These are phyloP conservation scores for Cataglyphis altisquamis DNA, from an alignment of 2,888 invertebrate genomes.

Conservation along the genomic window DNA sequence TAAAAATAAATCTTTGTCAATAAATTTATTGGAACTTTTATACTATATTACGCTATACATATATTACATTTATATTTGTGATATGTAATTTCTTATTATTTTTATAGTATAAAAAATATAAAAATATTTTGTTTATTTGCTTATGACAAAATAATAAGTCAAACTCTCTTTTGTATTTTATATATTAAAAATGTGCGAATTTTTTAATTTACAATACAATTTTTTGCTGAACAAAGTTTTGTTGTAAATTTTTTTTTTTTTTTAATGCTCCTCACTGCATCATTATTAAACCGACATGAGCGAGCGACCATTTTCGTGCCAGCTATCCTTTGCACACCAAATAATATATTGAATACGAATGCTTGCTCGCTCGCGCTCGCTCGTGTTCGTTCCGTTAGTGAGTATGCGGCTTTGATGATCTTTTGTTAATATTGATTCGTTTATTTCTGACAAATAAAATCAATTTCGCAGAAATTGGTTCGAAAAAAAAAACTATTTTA, in stretches of 20 bases:
- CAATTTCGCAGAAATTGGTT: neutral
- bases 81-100: neutral
- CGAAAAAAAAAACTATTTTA: neutral
- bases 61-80: neutral
- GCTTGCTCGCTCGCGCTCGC: too few relatives aligned
- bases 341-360: too few relatives aligned
- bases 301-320: too few relatives aligned
- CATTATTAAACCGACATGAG: neutral
- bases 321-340: too few relatives aligned
- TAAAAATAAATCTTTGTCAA: neutral
- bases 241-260: neutral
- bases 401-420: neutral
- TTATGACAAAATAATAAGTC: neutral
- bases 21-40: neutral
- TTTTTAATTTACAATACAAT: too few relatives aligned
- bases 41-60: neutral
- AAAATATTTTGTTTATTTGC: neutral
- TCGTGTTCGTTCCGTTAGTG: too few relatives aligned
- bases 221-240: neutral
- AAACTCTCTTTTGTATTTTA: neutral
- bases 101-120: neutral
- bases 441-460: neutral
- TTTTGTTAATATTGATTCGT: constrained; percentile 22
- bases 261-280: neutral
- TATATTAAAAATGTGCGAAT: neutral